Evolutionary conservation across 1,140 invertebrate species (phyloP), one percentile per base, ranked within the genome.

Genomic region (Pantala flavescens): DNA sequence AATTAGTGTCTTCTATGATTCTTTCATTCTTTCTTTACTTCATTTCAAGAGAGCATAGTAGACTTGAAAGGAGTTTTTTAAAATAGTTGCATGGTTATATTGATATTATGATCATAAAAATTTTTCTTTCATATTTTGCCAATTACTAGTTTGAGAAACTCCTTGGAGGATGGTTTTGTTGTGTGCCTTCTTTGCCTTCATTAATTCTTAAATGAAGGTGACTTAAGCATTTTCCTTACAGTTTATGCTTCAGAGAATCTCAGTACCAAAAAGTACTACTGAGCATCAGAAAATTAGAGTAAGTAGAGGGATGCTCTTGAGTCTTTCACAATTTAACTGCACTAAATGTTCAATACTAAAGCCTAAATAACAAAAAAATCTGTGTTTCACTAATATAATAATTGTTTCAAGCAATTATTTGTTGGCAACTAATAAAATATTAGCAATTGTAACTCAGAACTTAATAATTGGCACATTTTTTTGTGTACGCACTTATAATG

Each of bases 281-380:
- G 89, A 91, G 84, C 91, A 93, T 86, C 91, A 93, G 88, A 90
- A 89, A 84, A 92, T 93, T 87, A 90, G 92, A 92, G 93, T 94
- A 93, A 94, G 92, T 91, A 83, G 72, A 73, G 42, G 63, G 23
- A 24, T 82, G 49, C 49, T 63, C 49, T 63, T 63, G 49, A 63
- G 49, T 63, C 49, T 63, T 63, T 63, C 49, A 63, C 49, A 63
- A 7, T 7, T 63, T 63, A 63, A 63, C 49, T 63, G 49, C 49
- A 19, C 49, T 21, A 1, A 19, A 16, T 63, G 49, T 63, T 16
- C 2, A 63, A 63, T 21, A 16, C n/a, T 19, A 63, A 19, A 63
- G n/a, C 14, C n/a, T 21, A 3, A 63, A 63, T 63, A 21, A 19
- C 16, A 63, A 19, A 63, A 49, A 63, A 63, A 7, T 63, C 5